Conservation (phyloP, 2,113 vertebrate genomes). For the human region DNA sequence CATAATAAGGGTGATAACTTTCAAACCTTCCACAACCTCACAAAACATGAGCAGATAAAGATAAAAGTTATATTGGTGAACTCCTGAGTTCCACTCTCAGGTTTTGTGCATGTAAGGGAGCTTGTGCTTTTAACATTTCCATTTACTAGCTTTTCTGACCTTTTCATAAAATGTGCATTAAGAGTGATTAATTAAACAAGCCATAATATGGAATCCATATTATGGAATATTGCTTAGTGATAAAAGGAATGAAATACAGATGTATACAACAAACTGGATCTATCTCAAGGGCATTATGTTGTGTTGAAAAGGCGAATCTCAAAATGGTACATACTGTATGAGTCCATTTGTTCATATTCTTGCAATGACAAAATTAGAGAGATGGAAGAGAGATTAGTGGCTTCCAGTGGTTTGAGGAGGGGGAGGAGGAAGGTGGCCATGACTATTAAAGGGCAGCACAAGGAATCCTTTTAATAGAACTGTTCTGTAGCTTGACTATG, state of each 20-base stretch:
- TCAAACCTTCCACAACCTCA: neutral
- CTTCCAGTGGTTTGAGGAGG: neutral
- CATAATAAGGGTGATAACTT: neutral
- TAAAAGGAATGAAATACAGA: neutral
- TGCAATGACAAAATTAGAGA: constrained; percentile 1
- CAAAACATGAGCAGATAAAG: neutral
- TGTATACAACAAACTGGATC: neutral
- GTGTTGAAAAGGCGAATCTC: neutral
- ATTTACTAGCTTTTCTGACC: neutral
- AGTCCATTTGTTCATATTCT: neutral
- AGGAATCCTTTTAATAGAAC: neutral
- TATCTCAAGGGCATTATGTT: neutral
- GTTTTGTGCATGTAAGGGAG: neutral
- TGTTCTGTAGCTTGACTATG: neutral
- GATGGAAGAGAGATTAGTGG: neutral
- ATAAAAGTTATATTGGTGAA: neutral
- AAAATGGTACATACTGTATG: neutral
- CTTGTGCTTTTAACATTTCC: neutral
- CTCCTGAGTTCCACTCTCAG: neutral
- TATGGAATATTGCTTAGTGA: neutral
- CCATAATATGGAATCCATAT: neutral
- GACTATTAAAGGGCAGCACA: neutral
- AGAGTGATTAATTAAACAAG: neutral
- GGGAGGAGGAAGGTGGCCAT: neutral
- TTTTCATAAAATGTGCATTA: neutral